Evolutionary conservation across 2,113 vertebrate species (phyloP).

Genomic region (Promerops cafer): DNA sequence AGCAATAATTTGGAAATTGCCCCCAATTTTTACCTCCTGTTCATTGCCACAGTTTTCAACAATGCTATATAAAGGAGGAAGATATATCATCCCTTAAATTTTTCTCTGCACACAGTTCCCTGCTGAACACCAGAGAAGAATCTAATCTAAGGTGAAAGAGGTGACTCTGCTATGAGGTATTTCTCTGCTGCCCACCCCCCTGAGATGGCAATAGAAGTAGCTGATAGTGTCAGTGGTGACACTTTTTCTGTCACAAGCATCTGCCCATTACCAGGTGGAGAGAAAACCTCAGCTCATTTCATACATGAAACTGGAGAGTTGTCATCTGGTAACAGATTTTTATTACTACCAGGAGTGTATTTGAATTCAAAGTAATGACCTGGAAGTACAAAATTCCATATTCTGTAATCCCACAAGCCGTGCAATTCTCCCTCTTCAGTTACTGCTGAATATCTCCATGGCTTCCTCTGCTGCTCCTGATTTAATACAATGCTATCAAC

Average conservation of each 20-base stretch:
- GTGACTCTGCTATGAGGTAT: background rate
- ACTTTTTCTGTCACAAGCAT: background rate
- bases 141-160: background rate
- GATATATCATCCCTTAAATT: background rate
- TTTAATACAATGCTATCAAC: slow-evolving; percentile 18
- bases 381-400: slow-evolving; percentile 36
- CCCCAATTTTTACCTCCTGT: background rate
- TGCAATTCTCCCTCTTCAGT: slow-evolving; percentile 14
- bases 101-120: background rate
- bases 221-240: background rate
- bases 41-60: background rate
- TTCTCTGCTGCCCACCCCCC: background rate
- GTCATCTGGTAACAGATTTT: slow-evolving; percentile 43
- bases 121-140: background rate
- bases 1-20: background rate
- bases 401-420: slow-evolving; percentile 17
- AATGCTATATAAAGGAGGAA: background rate
- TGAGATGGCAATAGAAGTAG: background rate
- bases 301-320: background rate
- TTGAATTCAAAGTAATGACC: slow-evolving; percentile 42
- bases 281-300: background rate
- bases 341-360: slow-evolving; percentile 26
- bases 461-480: background rate
- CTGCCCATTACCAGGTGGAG: slow-evolving; percentile 10
- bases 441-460: slow-evolving; percentile 4